Conservation (phyloP, 2,888 invertebrate species). For the Lypha dubia region DNA sequence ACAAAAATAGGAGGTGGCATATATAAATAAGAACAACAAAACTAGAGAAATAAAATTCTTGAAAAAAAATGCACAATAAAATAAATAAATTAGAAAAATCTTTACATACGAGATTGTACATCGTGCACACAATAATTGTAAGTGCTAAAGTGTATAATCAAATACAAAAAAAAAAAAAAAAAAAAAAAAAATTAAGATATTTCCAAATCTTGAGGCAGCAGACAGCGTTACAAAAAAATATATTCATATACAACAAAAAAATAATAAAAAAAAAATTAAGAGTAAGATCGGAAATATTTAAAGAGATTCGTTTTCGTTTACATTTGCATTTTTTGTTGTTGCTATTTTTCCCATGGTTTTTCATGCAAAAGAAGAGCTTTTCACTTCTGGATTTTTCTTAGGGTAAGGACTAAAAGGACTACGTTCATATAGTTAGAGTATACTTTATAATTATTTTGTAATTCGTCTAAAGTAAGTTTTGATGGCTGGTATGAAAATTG, state of each 20-base stretch:
- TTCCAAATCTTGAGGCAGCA: constrained; percentile 50
- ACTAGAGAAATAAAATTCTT: constrained; percentile 25
- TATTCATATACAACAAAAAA: not conserved
- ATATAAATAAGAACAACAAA: constrained; percentile 11
- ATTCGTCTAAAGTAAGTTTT: too few species aligned
- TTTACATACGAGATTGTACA: not conserved
- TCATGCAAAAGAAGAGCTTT: too few species aligned
- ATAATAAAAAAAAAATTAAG: not conserved
- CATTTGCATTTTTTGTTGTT: too few species aligned
- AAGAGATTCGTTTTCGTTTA: not conserved
- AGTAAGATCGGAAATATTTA: constrained; percentile 3
- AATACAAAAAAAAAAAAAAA: too few species aligned
- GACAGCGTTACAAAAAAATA: constrained; percentile 69
- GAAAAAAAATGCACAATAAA: constrained; percentile 33
- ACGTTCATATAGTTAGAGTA: too few species aligned
- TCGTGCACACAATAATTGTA: constrained; percentile 26
- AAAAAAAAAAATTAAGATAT: constrained; percentile 50
- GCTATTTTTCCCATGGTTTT: too few species aligned
- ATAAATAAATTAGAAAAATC: constrained; percentile 51
- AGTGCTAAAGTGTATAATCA: constrained; percentile 41
- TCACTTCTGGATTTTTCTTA: too few species aligned
- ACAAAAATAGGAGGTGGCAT: constrained; percentile 50
- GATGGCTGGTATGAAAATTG: too few species aligned
- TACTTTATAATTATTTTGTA: too few species aligned
- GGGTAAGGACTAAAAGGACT: too few species aligned